phyloP scores from a whole-genome alignment of 2,113 vertebrate species.

The Microcebus tavaratra region DNA sequence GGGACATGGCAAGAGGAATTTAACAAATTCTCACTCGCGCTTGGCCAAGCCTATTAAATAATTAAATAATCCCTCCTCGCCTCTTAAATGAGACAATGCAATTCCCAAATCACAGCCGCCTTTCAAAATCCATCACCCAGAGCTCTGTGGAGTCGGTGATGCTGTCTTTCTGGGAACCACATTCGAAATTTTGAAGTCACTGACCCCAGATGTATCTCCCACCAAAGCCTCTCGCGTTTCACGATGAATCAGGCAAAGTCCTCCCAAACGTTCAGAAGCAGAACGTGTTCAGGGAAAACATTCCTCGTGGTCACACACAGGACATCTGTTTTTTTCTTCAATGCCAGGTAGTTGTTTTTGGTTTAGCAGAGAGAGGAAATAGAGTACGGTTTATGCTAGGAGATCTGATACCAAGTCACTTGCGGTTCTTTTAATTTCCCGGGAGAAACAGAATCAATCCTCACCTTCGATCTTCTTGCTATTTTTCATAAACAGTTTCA shows the following conservation, averaged over 20 bases:
- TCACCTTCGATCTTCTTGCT: background rate
- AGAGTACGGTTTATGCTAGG: rapidly evolving
- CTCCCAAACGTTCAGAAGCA: background rate
- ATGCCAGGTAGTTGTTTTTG: background rate
- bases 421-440: background rate
- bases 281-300: rapidly evolving
- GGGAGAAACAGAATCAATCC: background rate
- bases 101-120: background rate
- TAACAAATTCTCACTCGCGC: background rate
- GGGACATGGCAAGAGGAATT: background rate
- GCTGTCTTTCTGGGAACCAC: background rate
- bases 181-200: rapidly evolving
- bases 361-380: background rate
- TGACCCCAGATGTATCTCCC: background rate
- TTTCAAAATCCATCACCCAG: background rate
- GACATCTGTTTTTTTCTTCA: background rate
- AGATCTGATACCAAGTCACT: background rate
- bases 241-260: background rate
- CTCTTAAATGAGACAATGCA: background rate
- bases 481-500: background rate
- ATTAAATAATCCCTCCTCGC: background rate
- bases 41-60: background rate
- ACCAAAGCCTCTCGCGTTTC: background rate
- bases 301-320: rapidly evolving
- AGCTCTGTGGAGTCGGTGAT: rapidly evolving